Evolutionary conservation across 2,797 vertebrate species (phyloP).

Genomic region (Brotula barbata): DNA sequence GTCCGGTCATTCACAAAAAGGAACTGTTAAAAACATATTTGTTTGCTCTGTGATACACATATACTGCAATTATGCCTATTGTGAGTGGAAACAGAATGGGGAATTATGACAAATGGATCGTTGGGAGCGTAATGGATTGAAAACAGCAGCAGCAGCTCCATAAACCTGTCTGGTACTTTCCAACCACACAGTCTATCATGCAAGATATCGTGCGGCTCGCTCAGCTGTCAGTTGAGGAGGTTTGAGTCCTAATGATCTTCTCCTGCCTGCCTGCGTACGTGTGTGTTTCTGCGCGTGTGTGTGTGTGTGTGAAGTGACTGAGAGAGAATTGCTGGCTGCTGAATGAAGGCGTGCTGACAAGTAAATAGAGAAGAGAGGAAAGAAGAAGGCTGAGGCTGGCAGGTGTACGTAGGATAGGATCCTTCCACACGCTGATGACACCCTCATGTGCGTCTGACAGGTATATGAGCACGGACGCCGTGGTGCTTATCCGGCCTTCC

Average conservation of each 20-base stretch:
- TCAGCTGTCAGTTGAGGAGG: conserved; percentile 54
- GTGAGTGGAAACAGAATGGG: conserved; percentile 22
- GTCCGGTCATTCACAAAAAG: conserved; percentile 2
- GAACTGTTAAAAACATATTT: conserved; percentile 22
- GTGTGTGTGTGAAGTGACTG: conserved; percentile 12
- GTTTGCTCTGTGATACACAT: conserved; percentile 1
- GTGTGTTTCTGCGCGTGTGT: conserved; percentile 22
- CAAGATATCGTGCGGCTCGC: conserved; percentile 44
- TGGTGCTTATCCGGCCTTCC: conserved; percentile 23
- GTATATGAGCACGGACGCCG: conserved; percentile 33
- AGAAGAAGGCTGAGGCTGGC: conserved; percentile 45
- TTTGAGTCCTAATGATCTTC: conserved; percentile 60
- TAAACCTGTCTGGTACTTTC: conserved; percentile 50
- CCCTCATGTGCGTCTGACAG: conserved; percentile 58
- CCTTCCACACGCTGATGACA: conserved; percentile 41
- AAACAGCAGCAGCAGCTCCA: conserved; percentile 46
- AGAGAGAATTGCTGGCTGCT: conserved; percentile 41
- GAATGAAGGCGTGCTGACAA: conserved; percentile 50
- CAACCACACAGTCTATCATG: conserved; percentile 49
- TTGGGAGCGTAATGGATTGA: conserved; percentile 38
- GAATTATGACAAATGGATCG: conserved; percentile 33
- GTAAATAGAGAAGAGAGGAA: conserved; percentile 46
- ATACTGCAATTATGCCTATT: conserved; percentile 25
- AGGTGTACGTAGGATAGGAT: conserved; percentile 55
- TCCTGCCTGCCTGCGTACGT: conserved; percentile 3